Evolutionary conservation across 2,888 invertebrate species (phyloP).

Genomic region (Labia minor): DNA sequence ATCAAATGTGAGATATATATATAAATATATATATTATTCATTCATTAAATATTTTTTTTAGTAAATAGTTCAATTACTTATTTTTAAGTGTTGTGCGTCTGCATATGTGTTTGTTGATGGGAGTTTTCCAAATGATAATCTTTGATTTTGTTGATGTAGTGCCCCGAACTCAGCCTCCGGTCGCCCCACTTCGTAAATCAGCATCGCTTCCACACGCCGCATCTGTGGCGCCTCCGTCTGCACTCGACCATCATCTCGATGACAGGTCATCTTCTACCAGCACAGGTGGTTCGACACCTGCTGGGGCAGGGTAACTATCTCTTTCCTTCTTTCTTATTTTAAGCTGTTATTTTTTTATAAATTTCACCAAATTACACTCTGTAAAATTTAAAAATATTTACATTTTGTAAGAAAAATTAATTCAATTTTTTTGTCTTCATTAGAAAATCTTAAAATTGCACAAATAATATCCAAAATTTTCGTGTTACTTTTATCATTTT

Average conservation of each 20-base stretch:
- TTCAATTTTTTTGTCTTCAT: no score
- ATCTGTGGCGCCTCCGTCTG: neutral
- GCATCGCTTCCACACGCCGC: neutral
- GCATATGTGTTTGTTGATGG: neutral
- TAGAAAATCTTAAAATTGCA: no score
- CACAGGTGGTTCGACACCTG: neutral
- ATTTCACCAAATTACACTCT: conserved; percentile 9
- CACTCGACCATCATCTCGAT: neutral
- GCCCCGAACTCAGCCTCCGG: neutral
- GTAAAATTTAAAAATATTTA: neutral
- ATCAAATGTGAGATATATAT: neutral
- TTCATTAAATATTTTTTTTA: no score
- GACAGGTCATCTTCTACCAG: neutral
- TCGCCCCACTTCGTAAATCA: neutral
- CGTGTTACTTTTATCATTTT: no score
- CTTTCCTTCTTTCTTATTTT: conserved; percentile 14
- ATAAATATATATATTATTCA: neutral
- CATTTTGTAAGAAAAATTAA: neutral
- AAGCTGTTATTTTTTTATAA: conserved; percentile 26
- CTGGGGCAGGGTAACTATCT: neutral
- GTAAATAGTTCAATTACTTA: neutral
- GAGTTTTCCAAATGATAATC: no score
- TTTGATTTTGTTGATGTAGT: neutral
- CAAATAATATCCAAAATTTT: no score
- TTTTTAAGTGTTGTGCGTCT: neutral